Evolutionary conservation across 2,113 vertebrate species (phyloP).

Genomic region (Callithrix jacchus): DNA sequence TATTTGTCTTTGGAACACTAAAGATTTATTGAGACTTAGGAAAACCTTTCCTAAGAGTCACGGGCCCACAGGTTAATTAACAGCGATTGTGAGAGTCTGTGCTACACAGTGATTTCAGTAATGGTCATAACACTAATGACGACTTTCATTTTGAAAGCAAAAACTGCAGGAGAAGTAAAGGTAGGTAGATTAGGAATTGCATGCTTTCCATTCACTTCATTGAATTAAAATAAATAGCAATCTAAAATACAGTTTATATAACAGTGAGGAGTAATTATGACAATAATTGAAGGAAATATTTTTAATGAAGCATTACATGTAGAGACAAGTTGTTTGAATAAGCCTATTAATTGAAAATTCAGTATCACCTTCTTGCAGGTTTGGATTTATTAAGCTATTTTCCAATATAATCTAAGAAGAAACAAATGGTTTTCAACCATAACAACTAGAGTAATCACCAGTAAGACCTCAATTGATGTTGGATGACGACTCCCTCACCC

Average conservation of each 20-base stretch:
- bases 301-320: slow-evolving; percentile 54
- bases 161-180: slow-evolving; percentile 27
- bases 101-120: neutral
- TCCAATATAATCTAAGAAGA: slow-evolving; percentile 60
- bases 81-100: neutral
- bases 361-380: slow-evolving; percentile 56
- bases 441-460: slow-evolving; percentile 70
- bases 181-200: neutral
- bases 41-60: neutral
- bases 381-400: slow-evolving; percentile 50
- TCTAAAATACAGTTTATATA: slow-evolving; percentile 17
- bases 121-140: neutral
- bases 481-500: neutral
- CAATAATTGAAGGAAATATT: slow-evolving; percentile 47
- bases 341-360: slow-evolving; percentile 25
- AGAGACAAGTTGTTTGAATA: slow-evolving; percentile 29
- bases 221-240: slow-evolving; percentile 42
- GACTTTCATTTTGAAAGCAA: slow-evolving; percentile 37
- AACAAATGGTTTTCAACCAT: slow-evolving; percentile 68
- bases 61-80: neutral
- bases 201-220: neutral
- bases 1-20: neutral
- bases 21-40: neutral
- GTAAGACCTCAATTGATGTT: slow-evolving; percentile 63
- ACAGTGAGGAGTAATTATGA: slow-evolving; percentile 41